A percentile compares a stretch with the other conserved stretches of the same genome.
These are phyloP conservation scores for Macroglossus sobrinus DNA, from an alignment of 2,113 vertebrate species.

Conservation along the genomic window DNA sequence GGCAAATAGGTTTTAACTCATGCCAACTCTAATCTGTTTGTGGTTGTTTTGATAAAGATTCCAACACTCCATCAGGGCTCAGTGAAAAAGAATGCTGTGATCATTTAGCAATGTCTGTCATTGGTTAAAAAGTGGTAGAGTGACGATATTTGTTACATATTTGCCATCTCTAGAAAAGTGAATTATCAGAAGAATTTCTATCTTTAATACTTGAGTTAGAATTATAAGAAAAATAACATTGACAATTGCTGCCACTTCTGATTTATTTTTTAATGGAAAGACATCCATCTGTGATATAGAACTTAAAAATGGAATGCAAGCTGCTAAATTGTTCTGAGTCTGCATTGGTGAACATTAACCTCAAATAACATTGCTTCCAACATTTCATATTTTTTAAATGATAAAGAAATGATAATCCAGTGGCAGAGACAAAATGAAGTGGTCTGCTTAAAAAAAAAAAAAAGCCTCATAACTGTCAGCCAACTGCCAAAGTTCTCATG, in stretches of 20 bases:
- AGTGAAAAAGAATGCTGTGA: background rate
- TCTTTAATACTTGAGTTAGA: constrained; percentile 33
- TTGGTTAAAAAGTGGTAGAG: background rate
- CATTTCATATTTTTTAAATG: background rate
- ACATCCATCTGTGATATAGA: constrained; percentile 55
- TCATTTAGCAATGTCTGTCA: constrained; percentile 8
- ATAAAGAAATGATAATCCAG: background rate
- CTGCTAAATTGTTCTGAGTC: constrained; percentile 45
- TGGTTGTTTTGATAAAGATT: background rate
- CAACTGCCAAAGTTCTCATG: background rate
- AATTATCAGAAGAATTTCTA: background rate
- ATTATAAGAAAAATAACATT: constrained; percentile 54
- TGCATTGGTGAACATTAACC: constrained; percentile 13
- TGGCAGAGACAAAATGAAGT: background rate
- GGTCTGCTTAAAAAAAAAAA: background rate
- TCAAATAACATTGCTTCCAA: constrained; percentile 7
- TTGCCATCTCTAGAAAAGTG: background rate
- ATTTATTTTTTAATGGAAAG: constrained; percentile 63
- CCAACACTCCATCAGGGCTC: background rate
- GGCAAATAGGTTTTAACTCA: background rate
- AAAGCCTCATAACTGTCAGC: background rate
- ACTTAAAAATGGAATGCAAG: constrained; percentile 60
- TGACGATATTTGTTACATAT: background rate
- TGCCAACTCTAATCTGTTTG: background rate
- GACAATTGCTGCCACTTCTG: constrained; percentile 44